phyloP scores from a whole-genome alignment of 2,113 vertebrate species.

The Zosterops pallidus region DNA sequence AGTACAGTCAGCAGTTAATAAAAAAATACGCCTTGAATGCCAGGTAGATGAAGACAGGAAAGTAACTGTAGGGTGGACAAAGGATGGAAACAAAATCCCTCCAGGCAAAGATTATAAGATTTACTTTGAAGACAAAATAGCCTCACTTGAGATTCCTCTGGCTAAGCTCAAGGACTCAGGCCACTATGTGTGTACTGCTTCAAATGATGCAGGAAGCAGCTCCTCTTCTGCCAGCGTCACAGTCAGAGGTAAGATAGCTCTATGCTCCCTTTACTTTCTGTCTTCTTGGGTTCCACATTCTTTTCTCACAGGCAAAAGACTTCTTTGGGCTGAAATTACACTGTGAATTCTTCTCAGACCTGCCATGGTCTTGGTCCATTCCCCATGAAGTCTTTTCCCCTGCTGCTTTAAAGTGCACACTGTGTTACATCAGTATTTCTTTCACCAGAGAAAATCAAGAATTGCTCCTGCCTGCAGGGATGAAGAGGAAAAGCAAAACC shows the following conservation, averaged over 20 bases:
- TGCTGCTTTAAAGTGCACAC: background rate
- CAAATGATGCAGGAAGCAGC: conserved; percentile 93
- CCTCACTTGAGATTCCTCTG: conserved; percentile 91
- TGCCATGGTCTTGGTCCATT: background rate
- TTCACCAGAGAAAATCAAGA: background rate
- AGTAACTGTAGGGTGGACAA: conserved; percentile 88
- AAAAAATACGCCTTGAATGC: conserved; percentile 88
- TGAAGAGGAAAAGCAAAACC: background rate
- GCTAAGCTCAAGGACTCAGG: conserved; percentile 95
- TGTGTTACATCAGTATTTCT: background rate
- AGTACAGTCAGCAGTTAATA: conserved; percentile 85
- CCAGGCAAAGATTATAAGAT: conserved; percentile 92
- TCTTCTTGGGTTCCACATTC: background rate
- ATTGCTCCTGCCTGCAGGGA: background rate
- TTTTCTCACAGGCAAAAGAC: conserved; percentile 5
- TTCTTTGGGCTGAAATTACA: background rate
- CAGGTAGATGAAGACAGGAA: conserved; percentile 95
- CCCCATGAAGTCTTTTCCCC: background rate
- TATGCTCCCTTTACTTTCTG: background rate
- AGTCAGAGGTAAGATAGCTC: conserved; percentile 90
- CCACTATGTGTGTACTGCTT: conserved; percentile 88
- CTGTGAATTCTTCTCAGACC: background rate
- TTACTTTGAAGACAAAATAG: conserved; percentile 95
- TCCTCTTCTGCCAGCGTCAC: conserved; percentile 83
- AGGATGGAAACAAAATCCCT: conserved; percentile 90